A percentile compares a stretch with the other conserved stretches of the same genome.
Evolutionary conservation across 2,113 vertebrate genomes (phyloP).

Genomic region (Podiceps cristatus): DNA sequence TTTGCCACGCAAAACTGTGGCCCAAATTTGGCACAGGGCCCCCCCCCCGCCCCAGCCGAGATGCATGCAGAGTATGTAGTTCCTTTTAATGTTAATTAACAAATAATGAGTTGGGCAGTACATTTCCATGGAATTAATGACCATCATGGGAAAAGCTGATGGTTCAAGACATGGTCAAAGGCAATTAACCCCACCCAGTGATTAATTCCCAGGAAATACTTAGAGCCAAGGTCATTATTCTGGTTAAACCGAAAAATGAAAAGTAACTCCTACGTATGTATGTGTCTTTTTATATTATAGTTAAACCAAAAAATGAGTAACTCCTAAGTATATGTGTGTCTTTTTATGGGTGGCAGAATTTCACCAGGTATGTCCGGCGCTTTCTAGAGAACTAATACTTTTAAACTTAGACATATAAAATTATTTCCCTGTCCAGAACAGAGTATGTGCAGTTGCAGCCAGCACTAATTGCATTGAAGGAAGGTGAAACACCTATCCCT

Average conservation of each 20-base stretch:
- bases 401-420: neutral
- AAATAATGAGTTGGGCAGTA: neutral
- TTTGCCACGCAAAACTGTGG: neutral
- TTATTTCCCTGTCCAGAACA: neutral
- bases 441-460: neutral
- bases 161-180: neutral
- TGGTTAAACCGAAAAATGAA: neutral
- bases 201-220: conserved; percentile 20
- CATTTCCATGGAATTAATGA: neutral
- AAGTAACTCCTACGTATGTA: neutral
- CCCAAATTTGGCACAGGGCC: neutral
- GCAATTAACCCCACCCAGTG: conserved; percentile 10
- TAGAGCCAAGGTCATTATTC: neutral
- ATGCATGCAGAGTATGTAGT: neutral
- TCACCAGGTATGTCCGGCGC: neutral
- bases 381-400: neutral
- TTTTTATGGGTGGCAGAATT: neutral
- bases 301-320: neutral
- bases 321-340: rapidly evolving
- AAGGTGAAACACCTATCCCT: neutral
- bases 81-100: conserved; percentile 9
- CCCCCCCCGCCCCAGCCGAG: neutral
- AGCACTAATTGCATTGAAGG: neutral
- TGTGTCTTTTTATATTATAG: neutral
- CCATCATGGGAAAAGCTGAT: neutral